phyloP scores from a whole-genome alignment of 2,797 vertebrate species.

The Gallinago nigripennis region DNA sequence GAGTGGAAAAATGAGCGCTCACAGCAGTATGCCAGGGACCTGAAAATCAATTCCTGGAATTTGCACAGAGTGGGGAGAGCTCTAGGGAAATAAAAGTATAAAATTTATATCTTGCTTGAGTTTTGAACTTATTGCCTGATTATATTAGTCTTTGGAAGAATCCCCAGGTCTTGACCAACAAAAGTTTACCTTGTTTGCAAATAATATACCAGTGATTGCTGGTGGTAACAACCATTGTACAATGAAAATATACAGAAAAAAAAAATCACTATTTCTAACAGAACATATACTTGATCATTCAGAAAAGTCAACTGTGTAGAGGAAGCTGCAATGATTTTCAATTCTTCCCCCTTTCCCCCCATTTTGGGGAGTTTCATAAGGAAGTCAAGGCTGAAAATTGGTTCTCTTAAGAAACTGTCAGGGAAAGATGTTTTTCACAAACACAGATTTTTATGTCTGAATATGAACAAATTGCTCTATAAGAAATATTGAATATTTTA shows the following conservation, averaged over 20 bases:
- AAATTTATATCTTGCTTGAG: background rate
- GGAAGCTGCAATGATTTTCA: background rate
- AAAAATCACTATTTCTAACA: background rate
- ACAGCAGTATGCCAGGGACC: background rate
- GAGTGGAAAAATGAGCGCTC: background rate
- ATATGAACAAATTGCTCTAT: background rate
- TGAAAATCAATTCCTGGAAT: background rate
- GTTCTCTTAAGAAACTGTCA: background rate
- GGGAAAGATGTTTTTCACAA: background rate
- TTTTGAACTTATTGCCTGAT: background rate
- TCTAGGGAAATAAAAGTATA: background rate
- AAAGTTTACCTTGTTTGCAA: background rate
- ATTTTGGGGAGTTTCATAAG: background rate
- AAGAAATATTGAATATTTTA: background rate
- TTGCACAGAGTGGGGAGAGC: background rate
- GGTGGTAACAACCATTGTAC: background rate
- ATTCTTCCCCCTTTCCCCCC: rapidly evolving
- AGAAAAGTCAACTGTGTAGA: background rate
- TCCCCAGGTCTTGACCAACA: background rate
- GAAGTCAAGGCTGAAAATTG: background rate
- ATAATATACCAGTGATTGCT: background rate
- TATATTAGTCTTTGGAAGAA: background rate
- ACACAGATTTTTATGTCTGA: background rate
- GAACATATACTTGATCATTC: background rate
- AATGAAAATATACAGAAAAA: background rate